These are phyloP conservation scores for Butorides virescens DNA, from an alignment of 2,113 vertebrate species.

Conservation along the genomic window DNA sequence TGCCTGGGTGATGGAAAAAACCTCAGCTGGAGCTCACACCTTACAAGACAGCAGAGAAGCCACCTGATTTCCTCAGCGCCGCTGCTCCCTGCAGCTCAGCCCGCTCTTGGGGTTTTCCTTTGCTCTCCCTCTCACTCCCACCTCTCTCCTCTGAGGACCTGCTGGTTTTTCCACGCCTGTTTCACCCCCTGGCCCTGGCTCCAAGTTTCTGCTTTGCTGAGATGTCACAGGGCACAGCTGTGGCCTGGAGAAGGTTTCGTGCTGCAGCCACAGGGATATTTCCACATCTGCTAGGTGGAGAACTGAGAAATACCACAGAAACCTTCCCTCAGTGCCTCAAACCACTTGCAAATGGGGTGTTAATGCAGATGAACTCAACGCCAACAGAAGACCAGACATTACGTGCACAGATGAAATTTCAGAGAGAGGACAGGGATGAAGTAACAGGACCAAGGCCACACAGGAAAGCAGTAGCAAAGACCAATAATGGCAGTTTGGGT, in stretches of 20 bases:
- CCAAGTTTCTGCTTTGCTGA: not conserved
- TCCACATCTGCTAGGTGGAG: not conserved
- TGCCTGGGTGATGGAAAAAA: not conserved
- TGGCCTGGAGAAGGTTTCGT: not conserved
- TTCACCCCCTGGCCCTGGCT: not conserved
- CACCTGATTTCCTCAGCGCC: not conserved
- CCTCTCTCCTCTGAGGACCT: not conserved
- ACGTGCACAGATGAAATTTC: not conserved
- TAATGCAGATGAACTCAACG: not conserved
- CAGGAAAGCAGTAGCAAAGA: not conserved
- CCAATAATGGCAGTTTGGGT: accelerated
- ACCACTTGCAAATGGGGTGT: not conserved
- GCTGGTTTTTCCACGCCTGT: not conserved
- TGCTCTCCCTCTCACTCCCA: not conserved
- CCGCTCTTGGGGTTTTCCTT: not conserved
- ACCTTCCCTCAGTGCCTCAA: not conserved
- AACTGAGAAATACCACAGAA: not conserved
- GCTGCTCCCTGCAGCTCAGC: not conserved
- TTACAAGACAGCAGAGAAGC: not conserved
- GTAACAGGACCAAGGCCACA: not conserved
- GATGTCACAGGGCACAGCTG: not conserved
- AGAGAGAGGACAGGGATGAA: not conserved
- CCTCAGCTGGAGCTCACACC: not conserved
- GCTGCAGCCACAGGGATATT: accelerated
- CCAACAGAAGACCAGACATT: not conserved